These are phyloP conservation scores for Mus spretus DNA, from an alignment of 2,797 vertebrate species.

Conservation along the genomic window DNA sequence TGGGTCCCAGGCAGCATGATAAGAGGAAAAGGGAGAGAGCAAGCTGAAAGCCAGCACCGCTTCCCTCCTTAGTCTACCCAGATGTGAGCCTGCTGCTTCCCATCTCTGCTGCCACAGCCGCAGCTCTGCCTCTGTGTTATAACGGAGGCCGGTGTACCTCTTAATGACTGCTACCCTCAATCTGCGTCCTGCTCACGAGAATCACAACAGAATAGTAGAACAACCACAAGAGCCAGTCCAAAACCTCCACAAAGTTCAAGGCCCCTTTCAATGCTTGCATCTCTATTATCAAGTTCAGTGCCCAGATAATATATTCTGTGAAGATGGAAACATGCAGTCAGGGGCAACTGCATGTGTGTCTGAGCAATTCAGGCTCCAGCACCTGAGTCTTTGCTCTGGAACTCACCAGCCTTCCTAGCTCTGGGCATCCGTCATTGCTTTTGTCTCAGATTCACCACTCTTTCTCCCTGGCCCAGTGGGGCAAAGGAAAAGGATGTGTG, in stretches of 20 bases:
- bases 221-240: neutral
- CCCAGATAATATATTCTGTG: neutral
- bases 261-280: neutral
- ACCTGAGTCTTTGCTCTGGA: neutral
- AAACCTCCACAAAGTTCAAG: neutral
- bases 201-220: neutral
- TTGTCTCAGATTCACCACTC: neutral
- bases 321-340: neutral
- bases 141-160: too few species aligned
- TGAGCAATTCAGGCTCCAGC: neutral
- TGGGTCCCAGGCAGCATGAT: too few species aligned
- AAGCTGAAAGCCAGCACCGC: neutral
- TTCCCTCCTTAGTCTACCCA: neutral
- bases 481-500: neutral
- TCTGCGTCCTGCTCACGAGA: neutral
- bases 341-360: fast-evolving
- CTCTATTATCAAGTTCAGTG: neutral
- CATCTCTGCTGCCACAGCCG: neutral
- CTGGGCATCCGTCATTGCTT: neutral
- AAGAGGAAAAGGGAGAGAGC: neutral
- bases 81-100: neutral
- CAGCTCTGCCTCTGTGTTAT: neutral
- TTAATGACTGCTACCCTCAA: too few species aligned
- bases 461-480: neutral
- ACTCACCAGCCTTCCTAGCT: neutral